Percentiles rank a stretch among this genome's conserved stretches.
phyloP scores from a whole-genome alignment of 2,113 vertebrate genomes.

The cattle (Bos taurus) region ARS-UCD2.0 NC_037341.1:56241501-56242000 shows the following conservation, averaged over 20 bases:
- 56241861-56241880: accelerated
- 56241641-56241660: background rate
- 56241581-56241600: background rate
- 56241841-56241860: background rate
- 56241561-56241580: background rate
- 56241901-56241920: background rate
- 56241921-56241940: background rate
- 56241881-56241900: background rate
- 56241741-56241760: background rate
- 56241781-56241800: background rate
- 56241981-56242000: background rate
- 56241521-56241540: background rate
- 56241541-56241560: background rate
- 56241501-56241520: background rate
- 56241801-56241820: background rate
- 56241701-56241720: background rate
- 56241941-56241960: background rate
- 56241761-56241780: background rate
- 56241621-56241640: background rate
- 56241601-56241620: background rate
- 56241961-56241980: background rate
- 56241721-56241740: background rate
- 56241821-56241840: background rate
- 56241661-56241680: background rate
- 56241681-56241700: background rate